phyloP scores from a whole-genome alignment of 1,140 invertebrate species.

The Rhagoletis pomonella region DNA sequence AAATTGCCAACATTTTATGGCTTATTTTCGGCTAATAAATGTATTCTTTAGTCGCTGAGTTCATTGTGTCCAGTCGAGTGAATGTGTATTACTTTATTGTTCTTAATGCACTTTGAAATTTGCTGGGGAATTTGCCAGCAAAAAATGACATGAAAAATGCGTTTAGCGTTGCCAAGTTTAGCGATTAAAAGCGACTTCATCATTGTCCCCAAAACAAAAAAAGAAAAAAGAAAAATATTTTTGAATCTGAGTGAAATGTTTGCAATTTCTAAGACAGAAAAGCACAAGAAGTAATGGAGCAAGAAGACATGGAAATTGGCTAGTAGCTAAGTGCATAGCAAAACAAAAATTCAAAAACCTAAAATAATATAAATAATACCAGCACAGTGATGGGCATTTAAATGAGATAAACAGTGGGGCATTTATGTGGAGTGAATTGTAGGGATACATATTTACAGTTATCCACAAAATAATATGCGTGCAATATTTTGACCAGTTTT shows the following conservation, averaged over 20 bases:
- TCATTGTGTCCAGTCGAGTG: constrained; percentile 20
- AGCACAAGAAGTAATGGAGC: neutral
- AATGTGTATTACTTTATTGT: neutral
- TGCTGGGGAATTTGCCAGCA: neutral
- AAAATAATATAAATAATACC: neutral
- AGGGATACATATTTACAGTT: no score
- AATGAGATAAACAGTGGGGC: neutral
- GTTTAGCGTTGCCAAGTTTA: constrained; percentile 68
- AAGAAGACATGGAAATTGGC: constrained; percentile 25
- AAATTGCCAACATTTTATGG: constrained; percentile 48
- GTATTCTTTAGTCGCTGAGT: neutral
- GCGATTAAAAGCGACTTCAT: constrained; percentile 73
- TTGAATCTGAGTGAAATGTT: neutral
- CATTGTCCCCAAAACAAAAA: constrained; percentile 62
- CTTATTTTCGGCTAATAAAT: constrained; percentile 44
- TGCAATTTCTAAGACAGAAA: neutral
- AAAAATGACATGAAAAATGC: constrained; percentile 58
- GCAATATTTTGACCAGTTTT: no score
- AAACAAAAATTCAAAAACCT: neutral
- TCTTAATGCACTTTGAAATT: constrained; percentile 21
- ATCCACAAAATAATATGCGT: no score
- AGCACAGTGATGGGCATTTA: neutral
- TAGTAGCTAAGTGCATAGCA: neutral
- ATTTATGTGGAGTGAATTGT: no score
- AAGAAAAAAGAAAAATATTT: neutral